Conservation (phyloP, 2,113 vertebrate genomes). For the Struthidea cinerea region DNA sequence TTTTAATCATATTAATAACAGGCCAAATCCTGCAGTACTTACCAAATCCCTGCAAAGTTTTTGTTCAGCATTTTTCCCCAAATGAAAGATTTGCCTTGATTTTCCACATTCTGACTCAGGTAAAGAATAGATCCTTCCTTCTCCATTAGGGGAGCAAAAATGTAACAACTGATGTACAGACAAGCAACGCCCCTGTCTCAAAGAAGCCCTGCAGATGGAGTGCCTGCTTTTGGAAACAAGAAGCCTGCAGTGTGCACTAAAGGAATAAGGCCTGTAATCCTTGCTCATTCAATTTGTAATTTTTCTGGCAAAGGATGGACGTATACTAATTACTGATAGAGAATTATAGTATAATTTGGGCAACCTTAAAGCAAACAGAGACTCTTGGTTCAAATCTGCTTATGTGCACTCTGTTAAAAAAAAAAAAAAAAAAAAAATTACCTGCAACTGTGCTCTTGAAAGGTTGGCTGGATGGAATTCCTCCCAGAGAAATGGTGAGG, state of each 20-base stretch:
- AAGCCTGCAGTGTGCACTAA: neutral
- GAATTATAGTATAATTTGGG: neutral
- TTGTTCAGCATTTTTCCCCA: neutral
- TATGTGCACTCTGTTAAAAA: neutral
- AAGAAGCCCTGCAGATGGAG: neutral
- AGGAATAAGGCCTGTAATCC: neutral
- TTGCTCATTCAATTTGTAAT: neutral
- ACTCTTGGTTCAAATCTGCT: neutral
- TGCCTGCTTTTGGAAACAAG: neutral
- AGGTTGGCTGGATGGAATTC: conserved; percentile 78
- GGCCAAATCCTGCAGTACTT: neutral
- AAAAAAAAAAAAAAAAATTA: conserved; percentile 25
- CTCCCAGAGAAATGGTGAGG: conserved; percentile 89
- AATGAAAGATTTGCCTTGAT: neutral
- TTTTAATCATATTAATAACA: neutral
- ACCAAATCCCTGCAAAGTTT: neutral
- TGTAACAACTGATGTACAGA: neutral
- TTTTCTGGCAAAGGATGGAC: neutral
- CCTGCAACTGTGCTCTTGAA: conserved; percentile 81
- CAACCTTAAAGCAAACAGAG: neutral
- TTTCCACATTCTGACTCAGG: neutral
- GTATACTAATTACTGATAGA: neutral
- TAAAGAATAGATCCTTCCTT: neutral
- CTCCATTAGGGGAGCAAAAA: neutral
- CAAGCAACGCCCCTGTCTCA: neutral